These are phyloP conservation scores for Burhinus bistriatus DNA, from an alignment of 2,113 vertebrate genomes.

Conservation along the genomic window DNA sequence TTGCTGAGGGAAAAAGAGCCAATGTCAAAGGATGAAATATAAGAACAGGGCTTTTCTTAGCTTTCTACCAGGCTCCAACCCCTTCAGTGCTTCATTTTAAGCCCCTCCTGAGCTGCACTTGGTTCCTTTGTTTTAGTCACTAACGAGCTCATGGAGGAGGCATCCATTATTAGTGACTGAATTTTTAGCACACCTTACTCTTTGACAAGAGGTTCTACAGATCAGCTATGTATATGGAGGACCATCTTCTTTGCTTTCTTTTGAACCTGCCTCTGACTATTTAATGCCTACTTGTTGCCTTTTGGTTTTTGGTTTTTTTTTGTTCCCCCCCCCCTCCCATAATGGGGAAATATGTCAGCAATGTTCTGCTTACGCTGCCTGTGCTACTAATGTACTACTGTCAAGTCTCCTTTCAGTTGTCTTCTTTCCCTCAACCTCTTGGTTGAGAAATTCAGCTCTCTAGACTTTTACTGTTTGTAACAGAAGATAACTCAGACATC, in stretches of 20 bases:
- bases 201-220: neutral
- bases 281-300: neutral
- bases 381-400: neutral
- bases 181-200: neutral
- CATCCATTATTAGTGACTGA: fast-evolving
- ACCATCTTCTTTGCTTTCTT: neutral
- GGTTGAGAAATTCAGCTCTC: neutral
- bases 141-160: neutral
- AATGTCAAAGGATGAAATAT: neutral
- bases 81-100: neutral
- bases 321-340: fast-evolving
- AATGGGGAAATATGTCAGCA: neutral
- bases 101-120: neutral
- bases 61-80: neutral
- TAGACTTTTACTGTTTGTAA: neutral
- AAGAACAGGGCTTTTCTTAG: neutral
- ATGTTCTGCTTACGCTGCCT: neutral
- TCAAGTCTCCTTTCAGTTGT: neutral
- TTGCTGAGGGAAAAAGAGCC: neutral
- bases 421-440: neutral
- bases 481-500: neutral
- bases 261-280: neutral
- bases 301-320: neutral
- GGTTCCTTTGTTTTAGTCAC: neutral
- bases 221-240: neutral